These are phyloP conservation scores for Neomonachus schauinslandi DNA, from an alignment of 2,113 vertebrate genomes.

Conservation along the genomic window DNA sequence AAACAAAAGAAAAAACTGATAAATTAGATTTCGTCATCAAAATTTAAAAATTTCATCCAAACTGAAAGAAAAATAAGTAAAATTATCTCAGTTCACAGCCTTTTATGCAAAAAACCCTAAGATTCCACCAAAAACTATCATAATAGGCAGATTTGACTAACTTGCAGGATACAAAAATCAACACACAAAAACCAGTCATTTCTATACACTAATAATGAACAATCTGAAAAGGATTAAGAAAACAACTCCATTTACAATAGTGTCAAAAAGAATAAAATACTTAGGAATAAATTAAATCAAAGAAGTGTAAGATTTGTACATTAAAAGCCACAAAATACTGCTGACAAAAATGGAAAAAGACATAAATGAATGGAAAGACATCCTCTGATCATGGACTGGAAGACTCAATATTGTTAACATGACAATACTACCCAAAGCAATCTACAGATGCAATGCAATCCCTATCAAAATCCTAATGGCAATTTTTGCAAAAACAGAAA, in stretches of 20 bases:
- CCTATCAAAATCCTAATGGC: neutral
- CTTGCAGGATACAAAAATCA: neutral
- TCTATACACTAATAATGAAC: neutral
- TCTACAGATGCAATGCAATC: neutral
- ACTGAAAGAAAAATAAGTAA: neutral
- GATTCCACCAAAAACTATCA: neutral
- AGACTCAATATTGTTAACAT: neutral
- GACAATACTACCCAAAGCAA: neutral
- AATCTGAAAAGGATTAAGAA: neutral
- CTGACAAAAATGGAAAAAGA: neutral
- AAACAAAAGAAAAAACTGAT: neutral
- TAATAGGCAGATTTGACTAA: neutral
- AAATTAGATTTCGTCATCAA: neutral
- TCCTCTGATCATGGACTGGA: neutral
- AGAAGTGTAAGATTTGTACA: neutral
- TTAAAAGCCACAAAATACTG: neutral
- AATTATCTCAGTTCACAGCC: constrained; percentile 14
- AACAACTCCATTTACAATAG: neutral
- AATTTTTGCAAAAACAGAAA: neutral
- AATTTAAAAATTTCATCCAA: neutral
- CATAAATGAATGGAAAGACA: neutral
- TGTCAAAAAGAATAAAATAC: neutral
- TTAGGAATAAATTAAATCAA: neutral
- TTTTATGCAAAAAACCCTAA: neutral
- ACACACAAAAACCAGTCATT: neutral